A percentile compares a stretch with the other conserved stretches of the same genome.
phyloP scores from a whole-genome alignment of 2,113 vertebrate genomes.

The Coptodon rendalli region DNA sequence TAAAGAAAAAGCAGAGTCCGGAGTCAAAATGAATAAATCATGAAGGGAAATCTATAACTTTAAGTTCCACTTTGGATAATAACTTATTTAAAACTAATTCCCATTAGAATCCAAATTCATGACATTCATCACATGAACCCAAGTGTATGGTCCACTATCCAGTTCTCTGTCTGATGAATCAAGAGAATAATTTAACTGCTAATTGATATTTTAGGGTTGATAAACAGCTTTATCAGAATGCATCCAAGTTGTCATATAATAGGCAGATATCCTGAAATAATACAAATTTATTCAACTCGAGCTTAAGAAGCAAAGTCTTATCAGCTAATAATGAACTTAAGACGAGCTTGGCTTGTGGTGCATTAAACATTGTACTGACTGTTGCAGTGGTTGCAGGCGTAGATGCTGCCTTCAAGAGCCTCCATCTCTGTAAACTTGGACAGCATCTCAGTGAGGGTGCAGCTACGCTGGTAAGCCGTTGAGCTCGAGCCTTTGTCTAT shows the following conservation, averaged over 20 bases:
- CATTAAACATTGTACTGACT: constrained; percentile 74
- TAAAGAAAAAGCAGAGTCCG: not conserved
- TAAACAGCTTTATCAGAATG: not conserved
- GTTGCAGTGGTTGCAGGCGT: constrained; percentile 98
- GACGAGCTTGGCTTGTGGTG: not conserved
- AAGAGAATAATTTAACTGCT: not conserved
- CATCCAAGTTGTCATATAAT: not conserved
- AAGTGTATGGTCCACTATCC: not conserved
- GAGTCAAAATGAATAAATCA: not conserved
- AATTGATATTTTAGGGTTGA: not conserved
- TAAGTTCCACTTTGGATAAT: not conserved
- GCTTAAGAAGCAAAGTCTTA: not conserved
- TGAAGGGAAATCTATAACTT: not conserved
- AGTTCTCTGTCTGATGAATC: not conserved
- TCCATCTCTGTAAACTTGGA: constrained; percentile 99
- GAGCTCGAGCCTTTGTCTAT: constrained; percentile 80
- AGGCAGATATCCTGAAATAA: not conserved
- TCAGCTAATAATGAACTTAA: not conserved
- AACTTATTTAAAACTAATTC: not conserved
- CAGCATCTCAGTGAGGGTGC: constrained; percentile 95
- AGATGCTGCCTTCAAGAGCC: constrained; percentile 93
- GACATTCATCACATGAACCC: not conserved
- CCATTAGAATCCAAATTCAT: not conserved
- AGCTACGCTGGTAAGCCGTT: constrained; percentile 78
- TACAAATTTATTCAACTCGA: not conserved